Conservation (phyloP, 2,888 invertebrate genomes). For the Incurvaria masculella region DNA sequence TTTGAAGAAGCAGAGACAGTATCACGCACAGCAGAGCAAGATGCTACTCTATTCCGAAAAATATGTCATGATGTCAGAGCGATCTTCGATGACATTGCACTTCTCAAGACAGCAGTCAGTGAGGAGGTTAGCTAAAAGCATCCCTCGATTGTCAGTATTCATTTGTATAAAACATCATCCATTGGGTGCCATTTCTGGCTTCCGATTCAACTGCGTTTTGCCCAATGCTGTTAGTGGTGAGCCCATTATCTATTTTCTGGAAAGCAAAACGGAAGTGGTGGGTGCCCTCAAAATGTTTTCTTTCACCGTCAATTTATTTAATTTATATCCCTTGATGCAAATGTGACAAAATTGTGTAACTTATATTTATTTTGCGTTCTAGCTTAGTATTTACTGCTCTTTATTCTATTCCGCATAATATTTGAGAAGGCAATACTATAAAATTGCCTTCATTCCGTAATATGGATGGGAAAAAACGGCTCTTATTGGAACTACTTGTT, state of each 20-base stretch:
- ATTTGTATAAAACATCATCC: neutral
- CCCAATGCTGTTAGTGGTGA: too few species aligned
- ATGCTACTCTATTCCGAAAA: slow-evolving; percentile 63
- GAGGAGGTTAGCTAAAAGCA: slow-evolving; percentile 41
- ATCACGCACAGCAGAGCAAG: slow-evolving; percentile 61
- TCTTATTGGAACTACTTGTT: neutral
- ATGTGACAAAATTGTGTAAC: too few species aligned
- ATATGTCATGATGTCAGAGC: slow-evolving; percentile 69
- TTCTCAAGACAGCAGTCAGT: slow-evolving; percentile 58
- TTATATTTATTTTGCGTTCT: too few species aligned
- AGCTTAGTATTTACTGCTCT: too few species aligned
- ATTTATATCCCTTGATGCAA: too few species aligned
- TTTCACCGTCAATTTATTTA: too few species aligned
- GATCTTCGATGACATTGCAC: slow-evolving; percentile 65
- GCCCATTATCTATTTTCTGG: neutral
- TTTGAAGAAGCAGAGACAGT: slow-evolving; percentile 74
- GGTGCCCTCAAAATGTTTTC: neutral
- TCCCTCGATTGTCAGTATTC: neutral
- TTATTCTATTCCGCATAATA: too few species aligned
- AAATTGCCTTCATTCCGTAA: too few species aligned
- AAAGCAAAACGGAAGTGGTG: neutral
- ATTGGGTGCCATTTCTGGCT: too few species aligned
- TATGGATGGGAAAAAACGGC: neutral
- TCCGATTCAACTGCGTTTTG: too few species aligned
- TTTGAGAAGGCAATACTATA: too few species aligned